Evolutionary conservation across 2,797 vertebrate species (phyloP), one percentile per base, ranked within the genome.

Genomic region (Euthynnus affinis): DNA sequence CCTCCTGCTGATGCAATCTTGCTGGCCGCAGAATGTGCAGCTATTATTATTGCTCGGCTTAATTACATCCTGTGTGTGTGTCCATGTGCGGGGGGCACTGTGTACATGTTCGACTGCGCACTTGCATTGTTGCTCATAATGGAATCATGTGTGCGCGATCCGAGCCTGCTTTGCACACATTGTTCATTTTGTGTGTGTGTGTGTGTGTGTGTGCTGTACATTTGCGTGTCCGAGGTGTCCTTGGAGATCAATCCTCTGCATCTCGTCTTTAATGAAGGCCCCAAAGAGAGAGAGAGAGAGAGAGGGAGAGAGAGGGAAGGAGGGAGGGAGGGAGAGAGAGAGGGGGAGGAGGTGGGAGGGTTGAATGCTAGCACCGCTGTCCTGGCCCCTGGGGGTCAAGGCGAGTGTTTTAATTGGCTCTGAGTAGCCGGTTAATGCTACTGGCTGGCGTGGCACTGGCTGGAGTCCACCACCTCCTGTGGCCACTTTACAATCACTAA

Each of bases 401-500:
- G 55, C 67, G 13, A 83, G 78, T 7, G 17, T 88, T 93, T 89
- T 95, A 93, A 95, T 95, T 95, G 93, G 92, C 90, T 89, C 76
- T 89, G 89, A 91, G 90, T 87, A 81, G 84, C 82, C 65, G 60
- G 84, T 92, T 93, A 90, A 91, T 89, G 84, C 85, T 65, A 65
- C 82, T 88, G 86, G 80, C 86, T 82, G 61, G 32, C 7, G 20
- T 5, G 9, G 70, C 5, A 1, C 63, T 73, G 74, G 71, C 66
- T 68, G 80, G 80, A 83, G 74, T 48, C 76, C 42, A 9, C 87
- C 90, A 93, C 90, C 93, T 94, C 91, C 87, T 88, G 93, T 94
- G 93, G 92, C 91, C 93, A 94, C 91, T 94, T 94, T 91, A 87
- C 88, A 89, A 82, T 87, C 90, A 88, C 85, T 93, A 91, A 92